Base-by-base conservation (phyloP, 2,888 invertebrate genomes). In the Celastrina argiolus region DNA sequence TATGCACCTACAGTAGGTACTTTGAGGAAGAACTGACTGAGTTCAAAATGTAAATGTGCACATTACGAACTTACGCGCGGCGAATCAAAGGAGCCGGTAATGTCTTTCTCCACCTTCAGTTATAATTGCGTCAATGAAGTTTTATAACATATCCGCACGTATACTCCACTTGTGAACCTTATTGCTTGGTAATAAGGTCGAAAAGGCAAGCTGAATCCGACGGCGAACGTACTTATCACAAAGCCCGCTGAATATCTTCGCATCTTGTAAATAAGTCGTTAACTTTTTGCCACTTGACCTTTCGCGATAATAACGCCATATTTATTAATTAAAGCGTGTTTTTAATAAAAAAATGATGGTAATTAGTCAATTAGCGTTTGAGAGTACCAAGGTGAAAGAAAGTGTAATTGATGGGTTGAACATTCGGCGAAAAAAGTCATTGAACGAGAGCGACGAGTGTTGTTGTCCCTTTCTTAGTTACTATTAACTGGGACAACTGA, bases 81-180 rank as follows among this genome's bases (percentile, higher is more conserved):
- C 14, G 26, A 51, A n/a, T 31, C 58, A 28, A 31, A 31, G 58
- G 31, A 8, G 26, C 31, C 58, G 10, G 61, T 36, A 61, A 61
- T 39, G 61, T 36, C 4, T 34, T 34, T 34, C 22, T 22, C n/a
- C 59, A 34, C 59, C 34, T 34, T 59, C 61, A 10, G 18, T 39
- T 36, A 39, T 61, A 61, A 61, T 59, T 39, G 61, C 61, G 36
- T 36, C 61, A 61, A 61, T 61, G 39, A 59, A 34, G 59, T 59
- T 61, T 59, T 59, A 59, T 14, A 18, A 36, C 51, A 61, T 61
- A 36, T 22, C 39, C 12, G 36, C 39, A 61, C 61, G 61, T 59
- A n/a, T n/a, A n/a, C n/a, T n/a, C n/a, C n/a, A 34, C 34, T 12
- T 34, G 4, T 31, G 59, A 14, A 28, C 14, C n/a, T 58, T 31